A percentile compares a stretch with the other conserved stretches of the same genome.
These are phyloP conservation scores for Semotilus atromaculatus DNA, from an alignment of 2,797 vertebrate species.

Conservation along the genomic window DNA sequence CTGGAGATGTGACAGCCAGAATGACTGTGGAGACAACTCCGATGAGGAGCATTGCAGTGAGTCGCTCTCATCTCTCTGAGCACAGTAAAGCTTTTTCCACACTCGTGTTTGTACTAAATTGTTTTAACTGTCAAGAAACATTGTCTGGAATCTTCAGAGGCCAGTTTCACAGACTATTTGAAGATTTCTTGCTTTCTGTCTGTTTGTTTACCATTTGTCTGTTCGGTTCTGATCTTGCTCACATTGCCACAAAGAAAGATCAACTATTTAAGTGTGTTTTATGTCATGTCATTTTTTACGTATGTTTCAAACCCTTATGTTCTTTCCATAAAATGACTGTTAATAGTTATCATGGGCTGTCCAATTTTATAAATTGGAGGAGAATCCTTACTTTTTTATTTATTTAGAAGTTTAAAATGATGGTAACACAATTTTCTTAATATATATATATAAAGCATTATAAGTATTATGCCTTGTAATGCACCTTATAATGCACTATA, in stretches of 20 bases:
- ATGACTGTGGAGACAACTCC: conserved; percentile 97
- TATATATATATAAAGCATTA: too few species aligned
- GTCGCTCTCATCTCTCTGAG: conserved; percentile 70
- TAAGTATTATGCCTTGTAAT: too few species aligned
- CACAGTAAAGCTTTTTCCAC: conserved; percentile 56
- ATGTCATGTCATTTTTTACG: not conserved
- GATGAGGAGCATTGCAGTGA: conserved; percentile 98
- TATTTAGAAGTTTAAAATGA: not conserved
- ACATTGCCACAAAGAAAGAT: conserved; percentile 48
- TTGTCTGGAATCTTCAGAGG: conserved; percentile 41
- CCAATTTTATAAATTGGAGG: not conserved
- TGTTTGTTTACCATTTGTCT: conserved; percentile 45
- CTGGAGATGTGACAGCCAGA: conserved; percentile 98
- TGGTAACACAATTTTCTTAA: not conserved
- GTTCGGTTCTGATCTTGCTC: conserved; percentile 44
- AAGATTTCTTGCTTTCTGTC: conserved; percentile 36
- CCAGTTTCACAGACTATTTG: conserved; percentile 52
- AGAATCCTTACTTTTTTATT: not conserved
- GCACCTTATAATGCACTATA: too few species aligned
- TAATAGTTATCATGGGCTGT: not conserved
- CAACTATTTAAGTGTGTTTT: conserved; percentile 11
- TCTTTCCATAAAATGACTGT: not conserved
- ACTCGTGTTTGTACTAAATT: conserved; percentile 45
- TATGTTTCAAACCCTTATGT: conserved; percentile 42
- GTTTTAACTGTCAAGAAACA: conserved; percentile 50